phyloP scores from a whole-genome alignment of 2,797 vertebrate genomes.

The Geotrypetes seraphini region DNA sequence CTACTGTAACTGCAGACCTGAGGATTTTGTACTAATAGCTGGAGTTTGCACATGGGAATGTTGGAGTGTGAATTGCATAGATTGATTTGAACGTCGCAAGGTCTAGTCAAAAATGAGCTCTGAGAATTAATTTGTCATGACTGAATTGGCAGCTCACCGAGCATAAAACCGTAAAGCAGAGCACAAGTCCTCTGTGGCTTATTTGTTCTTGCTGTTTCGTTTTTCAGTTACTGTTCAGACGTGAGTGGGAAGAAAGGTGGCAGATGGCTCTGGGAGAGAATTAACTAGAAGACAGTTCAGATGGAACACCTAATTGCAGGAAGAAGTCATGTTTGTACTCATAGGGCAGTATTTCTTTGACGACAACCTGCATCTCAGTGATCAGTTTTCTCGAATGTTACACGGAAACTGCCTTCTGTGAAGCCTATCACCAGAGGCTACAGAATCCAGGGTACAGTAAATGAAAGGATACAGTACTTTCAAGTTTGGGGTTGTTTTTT shows the following conservation, averaged over 20 bases:
- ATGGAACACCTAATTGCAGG: constrained; percentile 30
- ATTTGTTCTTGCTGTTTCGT: no score
- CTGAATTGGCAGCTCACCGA: no score
- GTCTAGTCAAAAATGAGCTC: no score
- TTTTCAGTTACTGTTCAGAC: constrained; percentile 34
- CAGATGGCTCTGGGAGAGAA: constrained; percentile 43
- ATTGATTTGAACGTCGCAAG: background rate
- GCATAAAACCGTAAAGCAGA: no score
- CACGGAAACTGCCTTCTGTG: no score
- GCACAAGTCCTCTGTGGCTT: no score
- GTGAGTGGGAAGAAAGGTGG: constrained; percentile 36
- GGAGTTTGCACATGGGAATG: background rate
- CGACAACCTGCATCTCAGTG: constrained; percentile 22
- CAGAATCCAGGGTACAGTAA: no score
- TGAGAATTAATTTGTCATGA: no score
- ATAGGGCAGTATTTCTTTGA: constrained; percentile 25
- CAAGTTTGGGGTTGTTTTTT: no score
- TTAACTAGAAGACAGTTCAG: constrained; percentile 30
- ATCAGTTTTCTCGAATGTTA: constrained; percentile 26
- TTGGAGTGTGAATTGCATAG: background rate
- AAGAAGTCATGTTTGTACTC: constrained; percentile 20
- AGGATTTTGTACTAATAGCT: no score
- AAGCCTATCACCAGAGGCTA: no score
- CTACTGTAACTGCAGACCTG: background rate
- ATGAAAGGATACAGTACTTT: no score